Evolutionary conservation across 2,888 invertebrate species (phyloP).

Genomic region (Pseudococcus jackbeardsleyi): DNA sequence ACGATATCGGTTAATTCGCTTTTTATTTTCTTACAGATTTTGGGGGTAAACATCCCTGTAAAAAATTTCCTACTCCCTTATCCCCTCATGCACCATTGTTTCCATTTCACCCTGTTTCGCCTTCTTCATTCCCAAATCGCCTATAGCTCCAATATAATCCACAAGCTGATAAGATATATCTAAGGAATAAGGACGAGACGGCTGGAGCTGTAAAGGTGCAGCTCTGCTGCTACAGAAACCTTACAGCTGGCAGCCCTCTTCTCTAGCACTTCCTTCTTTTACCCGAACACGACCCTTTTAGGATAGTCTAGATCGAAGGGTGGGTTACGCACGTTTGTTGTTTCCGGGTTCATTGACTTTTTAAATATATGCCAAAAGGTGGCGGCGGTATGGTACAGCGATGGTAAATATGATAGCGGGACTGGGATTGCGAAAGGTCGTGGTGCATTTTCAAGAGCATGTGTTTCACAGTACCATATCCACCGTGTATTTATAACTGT

Average conservation of each 20-base stretch:
- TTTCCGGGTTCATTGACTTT: slow-evolving; percentile 53
- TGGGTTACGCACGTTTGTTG: slow-evolving; percentile 7
- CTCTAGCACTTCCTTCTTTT: background rate
- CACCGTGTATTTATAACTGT: background rate
- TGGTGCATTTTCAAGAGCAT: slow-evolving; percentile 14
- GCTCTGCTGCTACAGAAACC: background rate
- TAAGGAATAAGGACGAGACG: background rate
- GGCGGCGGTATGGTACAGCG: background rate
- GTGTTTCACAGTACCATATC: background rate
- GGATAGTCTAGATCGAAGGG: slow-evolving; percentile 1
- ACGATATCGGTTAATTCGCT: too few relatives aligned
- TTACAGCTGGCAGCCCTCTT: background rate
- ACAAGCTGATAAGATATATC: background rate
- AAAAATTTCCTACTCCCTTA: background rate
- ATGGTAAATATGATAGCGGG: background rate
- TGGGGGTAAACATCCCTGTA: too few relatives aligned
- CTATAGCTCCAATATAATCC: background rate
- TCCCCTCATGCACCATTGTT: background rate
- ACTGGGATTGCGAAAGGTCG: slow-evolving; percentile 38
- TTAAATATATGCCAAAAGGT: slow-evolving; percentile 45
- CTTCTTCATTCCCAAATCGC: background rate
- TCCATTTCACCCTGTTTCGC: background rate
- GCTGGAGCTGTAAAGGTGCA: background rate
- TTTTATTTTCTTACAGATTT: too few relatives aligned
- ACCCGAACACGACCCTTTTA: background rate